Percentiles rank a stretch among this genome's conserved stretches.
Evolutionary conservation across 2,113 vertebrate genomes (phyloP).

Genomic region (Anser brachyrhynchus): DNA sequence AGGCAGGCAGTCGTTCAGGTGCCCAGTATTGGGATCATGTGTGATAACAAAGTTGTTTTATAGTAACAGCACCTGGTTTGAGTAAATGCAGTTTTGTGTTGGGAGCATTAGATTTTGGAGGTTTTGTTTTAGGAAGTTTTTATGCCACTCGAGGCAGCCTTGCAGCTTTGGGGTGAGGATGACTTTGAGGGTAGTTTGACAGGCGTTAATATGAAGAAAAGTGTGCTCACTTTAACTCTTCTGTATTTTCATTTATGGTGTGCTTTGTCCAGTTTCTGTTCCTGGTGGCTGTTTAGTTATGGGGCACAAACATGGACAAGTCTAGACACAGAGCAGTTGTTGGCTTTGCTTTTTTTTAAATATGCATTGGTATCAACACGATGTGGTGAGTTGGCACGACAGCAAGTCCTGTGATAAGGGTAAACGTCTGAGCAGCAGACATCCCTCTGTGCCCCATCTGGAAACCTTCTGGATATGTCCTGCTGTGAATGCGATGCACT

Average conservation of each 20-base stretch:
- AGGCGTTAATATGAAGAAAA: not conserved
- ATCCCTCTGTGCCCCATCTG: not conserved
- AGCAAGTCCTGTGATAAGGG: not conserved
- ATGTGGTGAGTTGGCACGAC: not conserved
- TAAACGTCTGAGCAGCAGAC: not conserved
- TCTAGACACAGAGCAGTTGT: not conserved
- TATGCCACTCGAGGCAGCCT: not conserved
- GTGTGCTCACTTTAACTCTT: not conserved
- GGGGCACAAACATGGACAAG: not conserved
- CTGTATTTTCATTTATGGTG: not conserved
- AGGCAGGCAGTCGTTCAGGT: not conserved
- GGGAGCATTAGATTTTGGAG: fast-evolving
- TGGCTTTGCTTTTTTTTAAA: not conserved
- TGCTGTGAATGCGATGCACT: not conserved
- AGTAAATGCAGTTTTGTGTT: not conserved
- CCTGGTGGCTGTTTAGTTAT: not conserved
- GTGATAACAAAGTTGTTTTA: not conserved
- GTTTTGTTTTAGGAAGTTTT: not conserved
- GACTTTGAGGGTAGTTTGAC: not conserved
- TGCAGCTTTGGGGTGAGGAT: not conserved
- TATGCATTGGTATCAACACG: not conserved
- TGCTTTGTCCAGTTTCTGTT: not conserved
- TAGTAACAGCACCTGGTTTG: not conserved
- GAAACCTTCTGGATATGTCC: not conserved
- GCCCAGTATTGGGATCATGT: fast-evolving